phyloP scores from a whole-genome alignment of 2,888 invertebrate genomes.

The Hedychridium roseum region DNA sequence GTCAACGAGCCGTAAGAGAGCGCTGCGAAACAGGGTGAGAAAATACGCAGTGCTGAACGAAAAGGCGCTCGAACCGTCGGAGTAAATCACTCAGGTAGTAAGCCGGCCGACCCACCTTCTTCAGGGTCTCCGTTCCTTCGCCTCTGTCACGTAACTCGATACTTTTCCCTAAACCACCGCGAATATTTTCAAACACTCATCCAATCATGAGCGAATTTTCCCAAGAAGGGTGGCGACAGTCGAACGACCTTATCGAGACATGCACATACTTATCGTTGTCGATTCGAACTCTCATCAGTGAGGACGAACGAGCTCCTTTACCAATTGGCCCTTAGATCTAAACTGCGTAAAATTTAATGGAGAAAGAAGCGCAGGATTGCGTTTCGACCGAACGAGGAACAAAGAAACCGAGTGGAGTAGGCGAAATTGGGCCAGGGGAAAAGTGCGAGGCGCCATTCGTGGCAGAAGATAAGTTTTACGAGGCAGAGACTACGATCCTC shows the following conservation, averaged over 20 bases:
- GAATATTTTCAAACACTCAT: too few species aligned
- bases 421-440: conserved; percentile 6
- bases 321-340: too few species aligned
- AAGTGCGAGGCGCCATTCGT: conserved; percentile 18
- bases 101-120: too few species aligned
- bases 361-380: background rate
- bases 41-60: conserved; percentile 13
- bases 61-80: conserved; percentile 15
- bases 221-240: too few species aligned
- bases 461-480: conserved; percentile 44
- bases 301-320: too few species aligned
- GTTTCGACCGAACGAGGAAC: conserved; percentile 1
- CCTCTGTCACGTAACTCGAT: too few species aligned
- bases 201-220: too few species aligned
- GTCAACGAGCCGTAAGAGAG: conserved; percentile 32
- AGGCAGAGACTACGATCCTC: conserved; percentile 40
- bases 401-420: conserved; percentile 4
- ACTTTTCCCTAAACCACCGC: too few species aligned
- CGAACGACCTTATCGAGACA: too few species aligned
- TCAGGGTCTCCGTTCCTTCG: too few species aligned
- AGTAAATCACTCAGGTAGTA: conserved; percentile 15
- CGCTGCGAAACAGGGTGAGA: conserved; percentile 20
- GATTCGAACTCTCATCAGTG: too few species aligned
- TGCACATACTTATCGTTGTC: too few species aligned
- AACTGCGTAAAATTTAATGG: conserved; percentile 2